These are phyloP conservation scores for Neosalanx taihuensis DNA, from an alignment of 2,797 vertebrate genomes.

Conservation along the genomic window DNA sequence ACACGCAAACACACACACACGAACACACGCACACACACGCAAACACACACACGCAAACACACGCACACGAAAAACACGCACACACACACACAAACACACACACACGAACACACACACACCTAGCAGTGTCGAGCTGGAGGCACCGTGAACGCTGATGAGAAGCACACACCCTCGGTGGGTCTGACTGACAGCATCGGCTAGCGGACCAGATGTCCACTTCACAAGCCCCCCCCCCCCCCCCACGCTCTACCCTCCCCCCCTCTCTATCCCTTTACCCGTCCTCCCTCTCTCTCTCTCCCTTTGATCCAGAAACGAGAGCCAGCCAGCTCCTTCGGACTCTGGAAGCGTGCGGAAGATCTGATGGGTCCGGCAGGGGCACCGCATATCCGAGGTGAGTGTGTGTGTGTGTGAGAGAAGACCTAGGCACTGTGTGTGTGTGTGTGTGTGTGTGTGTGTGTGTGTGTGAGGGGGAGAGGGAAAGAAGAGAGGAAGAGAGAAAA, in stretches of 20 bases:
- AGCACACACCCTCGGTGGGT: not conserved
- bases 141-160: not conserved
- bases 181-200: conserved; percentile 51
- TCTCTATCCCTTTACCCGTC: not conserved
- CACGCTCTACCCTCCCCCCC: conserved; percentile 13
- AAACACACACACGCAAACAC: no score
- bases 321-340: conserved; percentile 5
- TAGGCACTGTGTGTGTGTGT: no score
- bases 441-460: no score
- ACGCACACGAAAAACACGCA: no score
- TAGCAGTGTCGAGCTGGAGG: not conserved
- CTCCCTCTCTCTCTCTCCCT: not conserved
- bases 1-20: no score
- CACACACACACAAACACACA: no score
- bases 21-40: no score
- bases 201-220: conserved; percentile 51
- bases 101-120: not conserved
- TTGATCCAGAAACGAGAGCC: conserved; percentile 26
- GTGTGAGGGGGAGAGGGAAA: no score
- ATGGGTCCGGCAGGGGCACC: conserved; percentile 8
- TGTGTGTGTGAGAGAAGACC: no score
- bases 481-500: no score
- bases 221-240: conserved; percentile 35
- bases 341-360: conserved; percentile 3
- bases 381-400: not conserved